These are phyloP conservation scores for Diabrotica undecimpunctata DNA, from an alignment of 1,140 invertebrate species.

Conservation along the genomic window DNA sequence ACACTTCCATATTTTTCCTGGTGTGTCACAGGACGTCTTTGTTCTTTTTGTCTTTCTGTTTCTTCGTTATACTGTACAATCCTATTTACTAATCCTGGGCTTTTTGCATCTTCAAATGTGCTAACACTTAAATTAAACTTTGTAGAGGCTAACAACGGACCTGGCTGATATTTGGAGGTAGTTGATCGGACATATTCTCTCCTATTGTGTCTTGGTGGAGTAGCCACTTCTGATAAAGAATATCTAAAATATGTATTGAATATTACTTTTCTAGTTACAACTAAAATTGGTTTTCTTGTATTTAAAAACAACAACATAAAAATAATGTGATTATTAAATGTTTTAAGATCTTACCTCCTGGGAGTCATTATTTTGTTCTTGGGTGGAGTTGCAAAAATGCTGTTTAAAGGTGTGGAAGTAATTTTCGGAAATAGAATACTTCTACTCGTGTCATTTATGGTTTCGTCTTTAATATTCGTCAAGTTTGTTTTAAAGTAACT, in stretches of 20 bases:
- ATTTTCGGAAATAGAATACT: slow-evolving; percentile 24
- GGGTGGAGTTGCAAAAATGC: slow-evolving; percentile 19
- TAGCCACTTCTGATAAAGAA: slow-evolving; percentile 32
- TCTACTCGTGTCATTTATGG: slow-evolving; percentile 9
- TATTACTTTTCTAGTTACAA: background rate
- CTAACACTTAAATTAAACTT: slow-evolving; percentile 37
- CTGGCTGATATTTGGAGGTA: slow-evolving; percentile 23
- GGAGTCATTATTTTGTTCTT: slow-evolving; percentile 21
- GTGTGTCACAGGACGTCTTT: slow-evolving; percentile 25
- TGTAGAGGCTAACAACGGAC: slow-evolving; percentile 38
- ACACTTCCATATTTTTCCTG: slow-evolving; percentile 43
- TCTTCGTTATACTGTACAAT: slow-evolving; percentile 49
- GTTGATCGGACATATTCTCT: slow-evolving; percentile 6
- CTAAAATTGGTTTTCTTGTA: background rate
- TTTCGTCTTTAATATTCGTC: background rate
- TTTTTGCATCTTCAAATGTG: slow-evolving; percentile 49
- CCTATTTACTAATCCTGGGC: slow-evolving; percentile 47
- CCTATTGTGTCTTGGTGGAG: slow-evolving; percentile 19
- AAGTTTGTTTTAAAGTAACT: background rate
- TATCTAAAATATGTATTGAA: slow-evolving; percentile 28
- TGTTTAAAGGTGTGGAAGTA: slow-evolving; percentile 32
- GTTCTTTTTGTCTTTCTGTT: slow-evolving; percentile 27
- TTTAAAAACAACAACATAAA: background rate
- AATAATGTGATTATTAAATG: background rate
- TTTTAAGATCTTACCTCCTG: slow-evolving; percentile 24